Percentiles rank a stretch among this genome's conserved stretches.
Conservation (phyloP, 2,113 vertebrate species). For the Thalassarche chlororhynchos region DNA sequence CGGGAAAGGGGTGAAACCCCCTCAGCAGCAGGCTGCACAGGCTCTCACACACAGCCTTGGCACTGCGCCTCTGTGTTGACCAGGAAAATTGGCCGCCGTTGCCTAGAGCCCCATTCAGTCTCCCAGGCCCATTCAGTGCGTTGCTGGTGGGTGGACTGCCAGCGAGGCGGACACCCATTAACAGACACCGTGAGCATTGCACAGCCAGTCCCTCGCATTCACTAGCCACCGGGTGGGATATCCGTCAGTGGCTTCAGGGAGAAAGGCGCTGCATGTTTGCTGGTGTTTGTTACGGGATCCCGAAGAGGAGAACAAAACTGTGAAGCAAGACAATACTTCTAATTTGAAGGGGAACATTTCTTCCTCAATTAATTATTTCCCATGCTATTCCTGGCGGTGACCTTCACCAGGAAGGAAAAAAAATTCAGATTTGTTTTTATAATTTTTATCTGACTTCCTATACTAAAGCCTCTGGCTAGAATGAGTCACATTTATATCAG, state of each 20-base stretch:
- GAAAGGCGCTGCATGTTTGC: background rate
- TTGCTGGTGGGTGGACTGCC: background rate
- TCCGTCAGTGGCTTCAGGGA: background rate
- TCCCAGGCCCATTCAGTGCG: background rate
- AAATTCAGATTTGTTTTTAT: constrained; percentile 18
- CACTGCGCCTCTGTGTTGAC: background rate
- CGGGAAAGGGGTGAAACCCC: background rate
- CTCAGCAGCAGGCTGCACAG: background rate
- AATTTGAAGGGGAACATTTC: constrained; percentile 3
- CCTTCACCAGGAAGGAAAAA: constrained; percentile 30
- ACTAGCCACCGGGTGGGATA: accelerated
- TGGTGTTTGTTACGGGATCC: background rate
- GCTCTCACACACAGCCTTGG: background rate
- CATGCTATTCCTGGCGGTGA: constrained; percentile 53
- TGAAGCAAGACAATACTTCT: constrained; percentile 10
- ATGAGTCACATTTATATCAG: constrained; percentile 41
- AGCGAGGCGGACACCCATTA: background rate
- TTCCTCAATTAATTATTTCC: constrained; percentile 46
- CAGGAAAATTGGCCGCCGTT: background rate
- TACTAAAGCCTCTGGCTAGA: constrained; percentile 25
- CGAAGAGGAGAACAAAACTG: background rate
- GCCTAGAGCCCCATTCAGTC: background rate
- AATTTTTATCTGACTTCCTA: constrained; percentile 32
- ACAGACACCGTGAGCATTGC: accelerated
- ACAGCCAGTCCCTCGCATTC: background rate